Conservation (phyloP, 2,113 vertebrate genomes). For the Glaucidium brasilianum region DNA sequence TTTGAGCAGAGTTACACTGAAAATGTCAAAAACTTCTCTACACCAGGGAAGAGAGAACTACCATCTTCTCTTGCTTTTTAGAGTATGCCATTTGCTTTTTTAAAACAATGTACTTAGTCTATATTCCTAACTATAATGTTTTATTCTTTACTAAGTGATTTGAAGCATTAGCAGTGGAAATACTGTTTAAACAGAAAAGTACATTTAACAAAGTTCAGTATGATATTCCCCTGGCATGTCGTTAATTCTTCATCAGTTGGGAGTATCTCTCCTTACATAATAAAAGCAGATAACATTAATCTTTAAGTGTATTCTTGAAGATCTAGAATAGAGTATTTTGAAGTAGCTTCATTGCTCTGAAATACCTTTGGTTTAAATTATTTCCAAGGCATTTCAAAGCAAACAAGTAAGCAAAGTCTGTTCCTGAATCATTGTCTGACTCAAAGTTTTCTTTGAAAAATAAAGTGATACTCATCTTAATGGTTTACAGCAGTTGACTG, state of each 20-base stretch:
- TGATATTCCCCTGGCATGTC: neutral
- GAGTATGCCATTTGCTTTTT: neutral
- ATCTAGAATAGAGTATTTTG: neutral
- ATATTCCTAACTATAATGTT: neutral
- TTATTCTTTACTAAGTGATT: neutral
- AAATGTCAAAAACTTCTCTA: neutral
- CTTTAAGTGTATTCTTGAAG: neutral
- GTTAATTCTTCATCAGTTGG: neutral
- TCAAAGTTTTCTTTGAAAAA: neutral
- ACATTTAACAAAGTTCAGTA: neutral
- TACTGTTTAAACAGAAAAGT: neutral
- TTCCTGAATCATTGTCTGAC: neutral
- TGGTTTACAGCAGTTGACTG: neutral
- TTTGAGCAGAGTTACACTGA: neutral
- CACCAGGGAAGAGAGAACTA: neutral
- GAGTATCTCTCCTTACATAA: neutral
- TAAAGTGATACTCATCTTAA: neutral
- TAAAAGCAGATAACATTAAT: neutral
- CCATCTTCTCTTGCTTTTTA: neutral
- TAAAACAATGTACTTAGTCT: neutral
- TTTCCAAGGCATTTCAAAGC: neutral
- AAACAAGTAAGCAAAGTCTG: neutral
- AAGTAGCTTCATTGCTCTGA: neutral
- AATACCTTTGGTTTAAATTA: neutral
- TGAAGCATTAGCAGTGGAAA: neutral